phyloP scores from a whole-genome alignment of 2,797 vertebrate genomes.

The Manis javanica region DNA sequence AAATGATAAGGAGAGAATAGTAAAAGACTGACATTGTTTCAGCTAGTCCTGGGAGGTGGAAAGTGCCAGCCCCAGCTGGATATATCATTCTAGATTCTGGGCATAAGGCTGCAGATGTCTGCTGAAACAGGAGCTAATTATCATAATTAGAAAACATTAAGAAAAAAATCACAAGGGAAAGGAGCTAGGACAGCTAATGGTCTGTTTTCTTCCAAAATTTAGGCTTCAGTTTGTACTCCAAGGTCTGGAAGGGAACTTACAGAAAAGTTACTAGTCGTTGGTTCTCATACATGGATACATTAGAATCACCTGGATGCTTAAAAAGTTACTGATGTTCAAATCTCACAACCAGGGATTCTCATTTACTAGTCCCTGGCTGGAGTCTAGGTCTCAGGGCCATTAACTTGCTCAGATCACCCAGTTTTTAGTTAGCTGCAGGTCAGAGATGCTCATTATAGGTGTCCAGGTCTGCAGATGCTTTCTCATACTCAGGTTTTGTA shows the following conservation, averaged over 20 bases:
- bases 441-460: not conserved
- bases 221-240: not conserved
- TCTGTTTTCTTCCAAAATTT: not conserved
- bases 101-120: not conserved
- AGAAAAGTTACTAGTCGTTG: not conserved
- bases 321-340: not conserved
- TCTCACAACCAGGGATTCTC: not conserved
- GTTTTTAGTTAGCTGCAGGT: not conserved
- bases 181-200: not conserved
- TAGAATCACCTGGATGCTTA: not conserved
- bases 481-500: not conserved
- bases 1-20: conserved; percentile 34
- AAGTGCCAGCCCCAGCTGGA: not conserved
- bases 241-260: not conserved
- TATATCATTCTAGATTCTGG: not conserved
- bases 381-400: not conserved
- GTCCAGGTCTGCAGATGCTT: not conserved
- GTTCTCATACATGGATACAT: not conserved
- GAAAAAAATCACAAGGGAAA: not conserved
- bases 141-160: conserved; percentile 12
- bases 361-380: not conserved
- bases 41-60: not conserved
- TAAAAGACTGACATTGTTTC: not conserved
- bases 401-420: not conserved
- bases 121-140: conserved; percentile 19